Conservation (phyloP, 2,113 vertebrate species). For the Pipra filicauda region DNA sequence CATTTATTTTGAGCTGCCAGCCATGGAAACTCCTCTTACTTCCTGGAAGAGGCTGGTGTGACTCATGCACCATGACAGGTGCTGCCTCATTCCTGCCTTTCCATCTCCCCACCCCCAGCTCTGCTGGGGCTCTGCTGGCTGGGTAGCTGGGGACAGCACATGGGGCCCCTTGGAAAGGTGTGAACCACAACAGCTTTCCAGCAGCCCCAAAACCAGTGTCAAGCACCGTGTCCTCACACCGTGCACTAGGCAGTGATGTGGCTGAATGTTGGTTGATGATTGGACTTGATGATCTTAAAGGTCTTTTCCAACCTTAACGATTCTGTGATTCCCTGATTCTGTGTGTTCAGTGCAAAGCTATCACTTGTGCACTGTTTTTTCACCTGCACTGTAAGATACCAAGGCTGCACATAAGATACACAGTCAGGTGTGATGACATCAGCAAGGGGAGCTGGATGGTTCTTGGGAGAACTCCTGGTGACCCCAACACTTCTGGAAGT, state of each 20-base stretch:
- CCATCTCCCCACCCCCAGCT: background rate
- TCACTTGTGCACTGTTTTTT: fast-evolving
- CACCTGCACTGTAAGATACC: background rate
- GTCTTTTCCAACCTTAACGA: fast-evolving
- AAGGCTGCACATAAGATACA: too few relatives aligned
- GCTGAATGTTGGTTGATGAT: background rate
- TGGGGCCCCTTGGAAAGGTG: background rate
- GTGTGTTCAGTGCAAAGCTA: background rate
- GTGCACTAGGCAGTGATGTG: fast-evolving
- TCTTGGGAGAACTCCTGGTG: background rate
- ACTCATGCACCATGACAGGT: background rate
- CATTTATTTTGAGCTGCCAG: background rate
- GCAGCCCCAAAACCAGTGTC: background rate
- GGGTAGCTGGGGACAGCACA: background rate
- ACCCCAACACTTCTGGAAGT: background rate
- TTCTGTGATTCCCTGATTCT: background rate
- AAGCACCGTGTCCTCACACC: background rate
- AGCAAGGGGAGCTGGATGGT: background rate
- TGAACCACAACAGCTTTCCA: background rate
- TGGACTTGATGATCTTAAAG: background rate
- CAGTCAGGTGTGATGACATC: fast-evolving
- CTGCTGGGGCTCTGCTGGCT: background rate
- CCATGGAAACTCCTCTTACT: background rate
- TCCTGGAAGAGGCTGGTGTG: background rate
- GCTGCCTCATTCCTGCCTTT: background rate